Evolutionary conservation across 92 coral and sea anemone genomes (phyloP).

Genomic region (Montipora capitata): DNA sequence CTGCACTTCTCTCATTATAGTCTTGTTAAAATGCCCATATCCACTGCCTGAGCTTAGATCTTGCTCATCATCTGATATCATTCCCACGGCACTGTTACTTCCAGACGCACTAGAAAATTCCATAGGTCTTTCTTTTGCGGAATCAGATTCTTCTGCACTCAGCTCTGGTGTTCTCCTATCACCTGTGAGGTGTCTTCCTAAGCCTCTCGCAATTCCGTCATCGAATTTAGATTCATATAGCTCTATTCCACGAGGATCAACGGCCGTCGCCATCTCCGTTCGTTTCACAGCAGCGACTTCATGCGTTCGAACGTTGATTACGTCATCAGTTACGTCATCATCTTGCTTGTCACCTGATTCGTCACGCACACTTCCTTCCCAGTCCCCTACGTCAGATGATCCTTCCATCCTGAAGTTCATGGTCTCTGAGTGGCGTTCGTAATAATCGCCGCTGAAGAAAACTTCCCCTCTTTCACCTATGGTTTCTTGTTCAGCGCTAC

Average conservation of each 20-base stretch:
- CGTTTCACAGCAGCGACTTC: conserved; percentile 26
- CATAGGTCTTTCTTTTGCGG: background rate
- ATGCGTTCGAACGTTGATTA: conserved; percentile 22
- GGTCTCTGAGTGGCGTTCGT: conserved; percentile 39
- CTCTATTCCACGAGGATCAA: conserved; percentile 27
- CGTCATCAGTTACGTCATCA: conserved; percentile 39
- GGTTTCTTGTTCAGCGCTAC: background rate
- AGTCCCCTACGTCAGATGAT: conserved; percentile 25
- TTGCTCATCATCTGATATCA: background rate
- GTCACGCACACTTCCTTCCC: conserved; percentile 33
- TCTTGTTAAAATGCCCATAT: conserved; percentile 25
- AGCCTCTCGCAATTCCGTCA: background rate
- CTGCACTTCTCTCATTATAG: conserved; percentile 45
- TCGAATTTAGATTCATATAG: conserved; percentile 5
- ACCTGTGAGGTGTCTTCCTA: background rate
- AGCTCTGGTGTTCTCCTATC: background rate
- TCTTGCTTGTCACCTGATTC: conserved; percentile 45
- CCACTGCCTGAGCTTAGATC: background rate
- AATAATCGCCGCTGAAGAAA: conserved; percentile 31
- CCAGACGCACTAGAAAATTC: conserved; percentile 12
- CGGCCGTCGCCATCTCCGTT: conserved; percentile 39
- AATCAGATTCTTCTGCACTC: conserved; percentile 11
- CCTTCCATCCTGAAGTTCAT: conserved; percentile 37
- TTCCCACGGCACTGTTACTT: background rate
- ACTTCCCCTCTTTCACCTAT: background rate